Conservation (phyloP, 2,113 vertebrate species). For the Chloebia gouldiae region DNA sequence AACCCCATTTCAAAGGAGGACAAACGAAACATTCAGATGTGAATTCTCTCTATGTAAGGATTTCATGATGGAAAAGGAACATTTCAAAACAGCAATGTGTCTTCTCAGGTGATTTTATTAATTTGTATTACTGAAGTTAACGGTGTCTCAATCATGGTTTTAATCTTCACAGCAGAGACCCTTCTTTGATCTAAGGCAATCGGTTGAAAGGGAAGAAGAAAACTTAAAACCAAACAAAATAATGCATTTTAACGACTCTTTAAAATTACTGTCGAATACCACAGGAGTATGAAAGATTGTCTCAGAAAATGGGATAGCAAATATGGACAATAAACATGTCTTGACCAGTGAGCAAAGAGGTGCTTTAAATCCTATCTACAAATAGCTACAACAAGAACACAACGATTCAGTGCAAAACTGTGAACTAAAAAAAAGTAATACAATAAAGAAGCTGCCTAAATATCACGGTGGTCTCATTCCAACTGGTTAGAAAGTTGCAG, state of each 20-base stretch:
- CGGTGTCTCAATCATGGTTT: neutral
- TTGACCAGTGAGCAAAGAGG: neutral
- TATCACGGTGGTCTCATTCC: neutral
- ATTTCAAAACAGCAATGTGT: neutral
- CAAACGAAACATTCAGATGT: neutral
- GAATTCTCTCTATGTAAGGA: neutral
- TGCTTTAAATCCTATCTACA: neutral
- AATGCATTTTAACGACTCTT: neutral
- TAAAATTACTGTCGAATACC: neutral
- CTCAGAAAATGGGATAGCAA: neutral
- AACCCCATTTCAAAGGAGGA: neutral
- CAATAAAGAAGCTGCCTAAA: neutral
- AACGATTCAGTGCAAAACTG: neutral
- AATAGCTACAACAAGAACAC: neutral
- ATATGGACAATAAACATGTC: neutral
- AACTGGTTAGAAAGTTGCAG: neutral
- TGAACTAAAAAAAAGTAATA: neutral
- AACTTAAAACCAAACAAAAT: neutral
- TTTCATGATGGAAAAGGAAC: neutral
- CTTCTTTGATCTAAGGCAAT: neutral
- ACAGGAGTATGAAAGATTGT: neutral
- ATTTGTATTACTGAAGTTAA: neutral
- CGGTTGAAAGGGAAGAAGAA: neutral
- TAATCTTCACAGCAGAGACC: neutral
- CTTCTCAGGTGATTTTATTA: neutral